phyloP scores from a whole-genome alignment of 2,888 invertebrate species.

The Toxonevra muliebris region DNA sequence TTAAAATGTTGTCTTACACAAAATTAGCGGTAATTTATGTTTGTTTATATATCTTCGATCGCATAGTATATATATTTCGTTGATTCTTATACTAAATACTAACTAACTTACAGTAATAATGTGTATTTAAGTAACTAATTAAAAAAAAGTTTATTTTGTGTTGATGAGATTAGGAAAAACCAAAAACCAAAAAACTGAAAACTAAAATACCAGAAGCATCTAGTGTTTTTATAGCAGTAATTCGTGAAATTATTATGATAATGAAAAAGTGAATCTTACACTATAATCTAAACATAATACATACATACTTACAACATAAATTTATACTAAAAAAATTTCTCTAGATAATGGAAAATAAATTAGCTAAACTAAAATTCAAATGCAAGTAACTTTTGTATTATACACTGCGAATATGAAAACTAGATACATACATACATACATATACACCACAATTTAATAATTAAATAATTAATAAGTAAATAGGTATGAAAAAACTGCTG shows the following conservation, averaged over 20 bases:
- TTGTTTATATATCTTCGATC: constrained; percentile 53
- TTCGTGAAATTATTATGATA: too few relatives aligned
- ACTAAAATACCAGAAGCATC: too few relatives aligned
- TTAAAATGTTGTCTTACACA: constrained; percentile 68
- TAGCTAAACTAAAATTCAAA: constrained; percentile 11
- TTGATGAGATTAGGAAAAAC: too few relatives aligned
- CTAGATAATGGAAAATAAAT: constrained; percentile 6
- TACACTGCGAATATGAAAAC: neutral
- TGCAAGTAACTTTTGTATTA: neutral
- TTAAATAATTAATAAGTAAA: too few relatives aligned
- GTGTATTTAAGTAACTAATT: constrained; percentile 10
- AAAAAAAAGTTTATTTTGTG: constrained; percentile 10
- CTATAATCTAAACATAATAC: too few relatives aligned
- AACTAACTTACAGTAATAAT: neutral
- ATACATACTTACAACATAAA: constrained; percentile 14
- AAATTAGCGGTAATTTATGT: constrained; percentile 63
- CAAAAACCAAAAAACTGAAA: too few relatives aligned
- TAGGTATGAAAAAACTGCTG: too few relatives aligned
- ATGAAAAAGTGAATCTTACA: too few relatives aligned
- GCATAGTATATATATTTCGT: constrained; percentile 48
- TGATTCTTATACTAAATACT: constrained; percentile 24
- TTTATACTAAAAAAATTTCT: constrained; percentile 18
- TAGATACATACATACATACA: neutral
- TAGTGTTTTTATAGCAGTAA: too few relatives aligned
- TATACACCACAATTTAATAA: too few relatives aligned